These are phyloP conservation scores for Athalia rosae DNA, from an alignment of 2,888 invertebrate genomes.

Conservation along the genomic window DNA sequence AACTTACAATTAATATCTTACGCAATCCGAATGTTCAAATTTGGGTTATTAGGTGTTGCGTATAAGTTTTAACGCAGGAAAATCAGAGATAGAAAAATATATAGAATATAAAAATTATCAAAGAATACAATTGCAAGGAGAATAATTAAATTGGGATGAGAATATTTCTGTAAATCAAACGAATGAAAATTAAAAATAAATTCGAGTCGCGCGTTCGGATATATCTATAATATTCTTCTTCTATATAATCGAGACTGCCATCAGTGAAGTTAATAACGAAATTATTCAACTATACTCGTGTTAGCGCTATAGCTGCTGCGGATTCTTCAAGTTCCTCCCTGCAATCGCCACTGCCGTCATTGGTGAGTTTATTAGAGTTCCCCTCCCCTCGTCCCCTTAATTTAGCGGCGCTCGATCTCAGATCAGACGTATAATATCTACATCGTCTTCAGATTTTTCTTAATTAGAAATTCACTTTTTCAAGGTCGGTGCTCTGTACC, in stretches of 20 bases:
- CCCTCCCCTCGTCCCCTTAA: conserved; percentile 22
- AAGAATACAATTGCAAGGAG: not conserved
- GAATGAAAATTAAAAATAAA: conserved; percentile 10
- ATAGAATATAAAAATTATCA: not conserved
- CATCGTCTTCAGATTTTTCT: not conserved
- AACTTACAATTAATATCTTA: too few species aligned
- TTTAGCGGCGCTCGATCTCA: not conserved
- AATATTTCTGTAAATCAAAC: conserved; percentile 22
- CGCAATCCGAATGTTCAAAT: too few species aligned
- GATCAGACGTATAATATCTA: not conserved
- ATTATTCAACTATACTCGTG: conserved; percentile 11
- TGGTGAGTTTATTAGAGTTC: conserved; percentile 61
- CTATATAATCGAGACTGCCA: conserved; percentile 20
- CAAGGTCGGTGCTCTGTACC: too few species aligned
- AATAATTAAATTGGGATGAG: not conserved
- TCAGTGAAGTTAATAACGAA: conserved; percentile 34
- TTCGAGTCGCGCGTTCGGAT: not conserved
- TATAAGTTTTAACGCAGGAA: not conserved
- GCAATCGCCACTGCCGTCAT: conserved; percentile 70
- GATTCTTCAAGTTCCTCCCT: conserved; percentile 66
- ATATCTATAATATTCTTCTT: not conserved
- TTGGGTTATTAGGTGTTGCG: too few species aligned
- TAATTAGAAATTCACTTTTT: too few species aligned
- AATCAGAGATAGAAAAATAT: not conserved
- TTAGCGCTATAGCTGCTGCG: conserved; percentile 46